Base-by-base conservation (phyloP, 2,888 invertebrate species). In the Neuroscelio doddi region DNA sequence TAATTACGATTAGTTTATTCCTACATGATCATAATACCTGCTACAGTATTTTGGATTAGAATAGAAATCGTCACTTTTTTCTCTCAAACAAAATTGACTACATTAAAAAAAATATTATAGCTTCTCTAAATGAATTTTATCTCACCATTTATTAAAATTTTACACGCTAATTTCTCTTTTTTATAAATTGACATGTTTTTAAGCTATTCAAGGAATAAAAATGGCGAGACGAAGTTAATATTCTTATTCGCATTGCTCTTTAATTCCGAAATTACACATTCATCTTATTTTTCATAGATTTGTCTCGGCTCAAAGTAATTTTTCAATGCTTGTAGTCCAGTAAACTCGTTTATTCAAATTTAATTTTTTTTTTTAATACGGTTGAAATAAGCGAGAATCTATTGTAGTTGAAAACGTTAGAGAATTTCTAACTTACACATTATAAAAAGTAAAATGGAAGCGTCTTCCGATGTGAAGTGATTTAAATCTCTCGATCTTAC, bases 31-130 rank as follows among this genome's bases (percentile, higher is more conserved):
- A 79, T 79, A 79, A 83, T 82, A 82, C 83, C 83, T 83, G 79
- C 74, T 82, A 75, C 83, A 83, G 83, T 83, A 83, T 83, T 83
- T 83, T 76, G 75, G 74, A 80, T 79, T 82, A 83, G 82, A 78
- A 73, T 81, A 82, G 81, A 77, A 73, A 74, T 57, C 72, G 71
- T 51, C 42, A 45, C 15, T 47, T 52, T 57, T 49, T 24, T 15
- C 29, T 52, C 2, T 30, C 8, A 30, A n/a, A n/a, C 32, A 32
- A 5, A 10, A 5, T 32, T 32, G 3, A 26, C 5, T 8, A 4
- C 26, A 8, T 8, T 8, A 7, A 8, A 26, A 26, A 26, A 26
- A 26, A 7, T 8, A 26, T 4, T 7, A 26, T 26, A 26, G 4
- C 8, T 26, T 26, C 26, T 26, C 26, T 26, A 26, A 26, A 8